Evolutionary conservation across 2,113 vertebrate species (phyloP).

Genomic region (Uria lomvia): DNA sequence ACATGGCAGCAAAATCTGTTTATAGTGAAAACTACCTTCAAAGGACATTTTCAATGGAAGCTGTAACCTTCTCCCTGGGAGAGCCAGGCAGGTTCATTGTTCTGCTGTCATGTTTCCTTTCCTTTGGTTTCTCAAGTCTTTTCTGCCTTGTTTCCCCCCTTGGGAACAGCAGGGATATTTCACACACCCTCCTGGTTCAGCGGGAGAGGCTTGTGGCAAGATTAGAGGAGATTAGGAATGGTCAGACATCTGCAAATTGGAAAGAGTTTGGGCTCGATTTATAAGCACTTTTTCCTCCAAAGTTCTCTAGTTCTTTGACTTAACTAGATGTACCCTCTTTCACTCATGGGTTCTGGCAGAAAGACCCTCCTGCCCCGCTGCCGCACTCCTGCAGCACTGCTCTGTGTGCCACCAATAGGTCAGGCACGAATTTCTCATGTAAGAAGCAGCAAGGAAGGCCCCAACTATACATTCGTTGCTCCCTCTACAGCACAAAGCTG

Average conservation of each 20-base stretch:
- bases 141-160: slow-evolving; percentile 57
- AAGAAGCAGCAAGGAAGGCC: not conserved
- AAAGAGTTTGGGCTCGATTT: not conserved
- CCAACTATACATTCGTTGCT: rapidly evolving
- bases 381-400: not conserved
- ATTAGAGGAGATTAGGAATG: not conserved
- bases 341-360: not conserved
- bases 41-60: slow-evolving; percentile 58
- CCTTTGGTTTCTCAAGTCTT: slow-evolving; percentile 66
- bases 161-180: slow-evolving; percentile 51
- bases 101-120: slow-evolving; percentile 63
- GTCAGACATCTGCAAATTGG: not conserved
- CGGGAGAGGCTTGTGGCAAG: not conserved
- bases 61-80: slow-evolving; percentile 58
- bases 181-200: not conserved
- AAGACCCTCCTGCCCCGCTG: not conserved
- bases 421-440: not conserved
- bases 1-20: slow-evolving; percentile 63
- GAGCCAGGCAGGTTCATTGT: slow-evolving; percentile 59
- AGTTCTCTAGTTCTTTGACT: not conserved
- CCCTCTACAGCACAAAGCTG: not conserved
- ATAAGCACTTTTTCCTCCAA: not conserved
- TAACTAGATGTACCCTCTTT: not conserved
- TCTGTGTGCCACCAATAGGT: not conserved
- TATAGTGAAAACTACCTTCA: slow-evolving; percentile 60